These are phyloP conservation scores for Copidosoma aretas DNA, from an alignment of 2,888 invertebrate genomes.

Conservation along the genomic window DNA sequence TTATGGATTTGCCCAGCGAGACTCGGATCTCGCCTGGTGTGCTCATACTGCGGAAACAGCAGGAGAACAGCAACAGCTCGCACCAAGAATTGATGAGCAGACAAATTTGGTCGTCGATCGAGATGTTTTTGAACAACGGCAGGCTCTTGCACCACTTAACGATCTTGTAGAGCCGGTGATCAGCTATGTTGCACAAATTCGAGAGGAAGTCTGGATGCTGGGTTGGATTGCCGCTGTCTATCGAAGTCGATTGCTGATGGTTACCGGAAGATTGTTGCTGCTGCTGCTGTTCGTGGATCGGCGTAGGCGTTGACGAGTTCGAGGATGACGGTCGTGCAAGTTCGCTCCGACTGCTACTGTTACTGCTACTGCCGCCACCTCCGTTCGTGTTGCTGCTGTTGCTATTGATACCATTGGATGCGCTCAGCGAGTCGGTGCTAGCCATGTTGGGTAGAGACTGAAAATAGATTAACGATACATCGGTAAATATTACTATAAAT, in stretches of 20 bases:
- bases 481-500: too few relatives aligned
- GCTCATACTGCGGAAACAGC: slow-evolving; percentile 91
- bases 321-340: slow-evolving; percentile 40
- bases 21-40: slow-evolving; percentile 89
- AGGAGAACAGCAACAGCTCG: slow-evolving; percentile 87
- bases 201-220: slow-evolving; percentile 81
- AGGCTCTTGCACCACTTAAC: slow-evolving; percentile 98
- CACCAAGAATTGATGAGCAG: slow-evolving; percentile 98
- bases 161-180: slow-evolving; percentile 94
- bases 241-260: slow-evolving; percentile 32
- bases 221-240: slow-evolving; percentile 46
- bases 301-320: slow-evolving; percentile 34
- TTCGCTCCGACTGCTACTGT: slow-evolving; percentile 27
- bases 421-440: slow-evolving; percentile 46
- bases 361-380: slow-evolving; percentile 37
- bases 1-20: slow-evolving; percentile 71
- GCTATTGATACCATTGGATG: slow-evolving; percentile 19
- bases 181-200: slow-evolving; percentile 91
- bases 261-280: slow-evolving; percentile 43
- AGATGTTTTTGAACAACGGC: slow-evolving; percentile 94
- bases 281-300: slow-evolving; percentile 42
- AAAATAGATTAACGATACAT: not conserved
- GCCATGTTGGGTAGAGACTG: not conserved
- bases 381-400: slow-evolving; percentile 12
- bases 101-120: slow-evolving; percentile 97